Conservation (phyloP, 2,888 invertebrate species). For the Unio delphinus region DNA sequence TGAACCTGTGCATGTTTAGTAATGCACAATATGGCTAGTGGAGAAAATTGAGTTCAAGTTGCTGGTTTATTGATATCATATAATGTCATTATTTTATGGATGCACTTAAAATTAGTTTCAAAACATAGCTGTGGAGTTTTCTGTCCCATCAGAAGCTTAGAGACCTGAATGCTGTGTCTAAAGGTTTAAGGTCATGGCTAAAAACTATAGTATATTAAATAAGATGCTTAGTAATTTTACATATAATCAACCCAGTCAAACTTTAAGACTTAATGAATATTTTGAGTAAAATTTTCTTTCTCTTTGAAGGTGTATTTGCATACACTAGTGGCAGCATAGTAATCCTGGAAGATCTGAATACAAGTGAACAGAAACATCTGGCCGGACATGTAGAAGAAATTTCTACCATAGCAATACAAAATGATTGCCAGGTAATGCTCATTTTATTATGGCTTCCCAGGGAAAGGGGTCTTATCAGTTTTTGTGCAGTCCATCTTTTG, state of each 20-base stretch:
- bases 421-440: slow-evolving; percentile 64
- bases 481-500: background rate
- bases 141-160: no score
- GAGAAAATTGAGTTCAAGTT: no score
- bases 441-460: background rate
- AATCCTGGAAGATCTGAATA: slow-evolving; percentile 67
- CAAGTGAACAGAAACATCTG: slow-evolving; percentile 65
- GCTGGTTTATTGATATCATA: no score
- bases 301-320: slow-evolving; percentile 63
- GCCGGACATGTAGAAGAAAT: slow-evolving; percentile 69
- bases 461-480: background rate
- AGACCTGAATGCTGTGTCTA: no score
- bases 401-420: slow-evolving; percentile 65
- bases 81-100: no score
- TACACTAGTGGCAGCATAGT: slow-evolving; percentile 68
- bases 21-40: no score
- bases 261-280: background rate
- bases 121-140: no score
- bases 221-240: background rate
- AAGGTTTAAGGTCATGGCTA: no score
- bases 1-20: no score
- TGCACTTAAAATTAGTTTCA: no score
- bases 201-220: background rate
- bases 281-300: background rate
- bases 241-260: background rate